A percentile compares a stretch with the other conserved stretches of the same genome.
Evolutionary conservation across 2,113 vertebrate species (phyloP).

Genomic region (Oreamnos americanus): DNA sequence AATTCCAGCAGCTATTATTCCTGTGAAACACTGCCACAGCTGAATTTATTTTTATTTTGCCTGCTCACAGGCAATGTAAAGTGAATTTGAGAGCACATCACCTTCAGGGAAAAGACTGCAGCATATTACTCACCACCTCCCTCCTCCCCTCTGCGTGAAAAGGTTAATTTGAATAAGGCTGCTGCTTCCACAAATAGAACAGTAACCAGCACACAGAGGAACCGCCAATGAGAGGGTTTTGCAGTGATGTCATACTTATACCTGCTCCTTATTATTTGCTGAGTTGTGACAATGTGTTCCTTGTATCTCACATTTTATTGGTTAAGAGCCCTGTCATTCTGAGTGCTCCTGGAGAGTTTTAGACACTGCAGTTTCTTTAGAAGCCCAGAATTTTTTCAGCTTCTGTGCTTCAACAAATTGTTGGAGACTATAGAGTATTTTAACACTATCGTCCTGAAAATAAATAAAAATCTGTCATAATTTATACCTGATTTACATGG

Average conservation of each 20-base stretch:
- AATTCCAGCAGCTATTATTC: conserved; percentile 63
- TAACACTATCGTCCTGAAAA: not conserved
- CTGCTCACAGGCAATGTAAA: conserved; percentile 70
- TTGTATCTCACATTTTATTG: conserved; percentile 66
- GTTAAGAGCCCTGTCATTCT: conserved; percentile 58
- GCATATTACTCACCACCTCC: conserved; percentile 58
- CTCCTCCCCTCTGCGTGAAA: conserved; percentile 50
- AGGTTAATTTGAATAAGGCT: conserved; percentile 79
- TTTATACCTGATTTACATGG: not conserved
- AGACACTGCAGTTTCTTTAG: conserved; percentile 62
- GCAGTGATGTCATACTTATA: conserved; percentile 74
- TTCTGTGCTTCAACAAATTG: conserved; percentile 31
- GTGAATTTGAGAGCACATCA: conserved; percentile 67
- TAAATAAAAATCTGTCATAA: not conserved
- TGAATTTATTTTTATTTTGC: conserved; percentile 76
- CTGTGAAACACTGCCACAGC: conserved; percentile 70
- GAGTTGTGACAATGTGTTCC: conserved; percentile 64
- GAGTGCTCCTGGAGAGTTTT: conserved; percentile 64
- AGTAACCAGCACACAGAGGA: conserved; percentile 18
- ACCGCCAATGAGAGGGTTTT: conserved; percentile 65
- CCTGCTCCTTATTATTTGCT: conserved; percentile 75
- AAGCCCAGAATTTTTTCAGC: conserved; percentile 31
- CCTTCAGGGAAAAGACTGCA: conserved; percentile 76
- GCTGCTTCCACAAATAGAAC: conserved; percentile 77
- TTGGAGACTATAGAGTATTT: conserved; percentile 10